phyloP scores from a whole-genome alignment of 2,888 invertebrate genomes.

The Calliphora vomitoria region DNA sequence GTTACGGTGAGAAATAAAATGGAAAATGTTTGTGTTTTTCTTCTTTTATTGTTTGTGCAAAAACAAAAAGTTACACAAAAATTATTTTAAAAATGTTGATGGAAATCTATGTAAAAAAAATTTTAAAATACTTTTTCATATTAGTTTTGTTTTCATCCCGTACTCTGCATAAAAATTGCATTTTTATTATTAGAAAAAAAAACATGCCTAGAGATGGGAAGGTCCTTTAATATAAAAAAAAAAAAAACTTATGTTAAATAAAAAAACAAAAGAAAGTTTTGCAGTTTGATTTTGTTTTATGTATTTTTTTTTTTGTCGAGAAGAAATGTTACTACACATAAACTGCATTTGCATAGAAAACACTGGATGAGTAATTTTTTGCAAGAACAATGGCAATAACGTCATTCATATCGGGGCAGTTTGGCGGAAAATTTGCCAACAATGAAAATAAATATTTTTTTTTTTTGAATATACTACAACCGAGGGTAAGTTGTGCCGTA shows the following conservation, averaged over 20 bases:
- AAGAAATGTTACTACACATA: slow-evolving; percentile 50
- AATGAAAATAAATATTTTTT: slow-evolving; percentile 19
- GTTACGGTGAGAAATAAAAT: not conserved
- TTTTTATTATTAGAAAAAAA: slow-evolving; percentile 33
- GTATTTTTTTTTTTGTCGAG: slow-evolving; percentile 18
- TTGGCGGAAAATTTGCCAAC: slow-evolving; percentile 58
- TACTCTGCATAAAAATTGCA: not conserved
- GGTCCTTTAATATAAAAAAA: not conserved
- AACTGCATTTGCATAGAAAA: slow-evolving; percentile 67
- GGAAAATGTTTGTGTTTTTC: slow-evolving; percentile 1
- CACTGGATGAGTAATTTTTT: not conserved
- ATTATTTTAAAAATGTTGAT: slow-evolving; percentile 46
- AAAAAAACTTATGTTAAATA: not conserved
- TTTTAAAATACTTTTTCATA: slow-evolving; percentile 20
- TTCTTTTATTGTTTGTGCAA: not conserved
- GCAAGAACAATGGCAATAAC: slow-evolving; percentile 31
- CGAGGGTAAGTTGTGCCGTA: not conserved
- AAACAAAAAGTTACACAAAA: slow-evolving; percentile 23
- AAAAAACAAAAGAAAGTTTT: slow-evolving; percentile 27
- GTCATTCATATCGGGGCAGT: slow-evolving; percentile 20
- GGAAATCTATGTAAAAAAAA: slow-evolving; percentile 7
- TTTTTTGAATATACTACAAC: not conserved
- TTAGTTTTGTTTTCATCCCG: not conserved
- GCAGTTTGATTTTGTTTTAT: slow-evolving; percentile 8
- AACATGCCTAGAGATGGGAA: not conserved